Conservation (phyloP, 2,113 vertebrate species). For the Lampris megalopsis region DNA sequence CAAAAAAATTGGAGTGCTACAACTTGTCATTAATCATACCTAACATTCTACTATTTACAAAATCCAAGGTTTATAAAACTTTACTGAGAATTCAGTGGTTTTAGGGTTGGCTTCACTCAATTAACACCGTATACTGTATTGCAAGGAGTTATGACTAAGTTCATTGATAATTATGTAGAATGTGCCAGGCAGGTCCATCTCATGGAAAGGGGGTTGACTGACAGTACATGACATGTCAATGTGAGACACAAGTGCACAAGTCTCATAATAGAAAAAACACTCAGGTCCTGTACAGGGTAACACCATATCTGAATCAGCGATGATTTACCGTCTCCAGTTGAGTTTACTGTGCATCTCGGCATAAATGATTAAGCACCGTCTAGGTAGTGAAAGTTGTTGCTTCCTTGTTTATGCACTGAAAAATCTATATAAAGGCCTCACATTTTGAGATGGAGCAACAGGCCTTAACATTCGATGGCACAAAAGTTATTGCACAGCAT, state of each 20-base stretch:
- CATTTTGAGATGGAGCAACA: background rate
- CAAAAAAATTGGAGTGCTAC: conserved; percentile 51
- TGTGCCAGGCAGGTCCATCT: conserved; percentile 14
- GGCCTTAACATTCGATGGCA: background rate
- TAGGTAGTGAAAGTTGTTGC: background rate
- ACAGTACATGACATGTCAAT: background rate
- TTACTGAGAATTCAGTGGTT: conserved; percentile 65
- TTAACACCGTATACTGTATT: conserved; percentile 43
- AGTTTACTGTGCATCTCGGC: too few species aligned
- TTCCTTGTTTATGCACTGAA: background rate
- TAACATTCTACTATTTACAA: conserved; percentile 80
- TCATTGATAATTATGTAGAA: conserved; percentile 19
- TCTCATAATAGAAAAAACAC: background rate
- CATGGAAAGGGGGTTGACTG: conserved; percentile 23
- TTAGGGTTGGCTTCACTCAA: conserved; percentile 48
- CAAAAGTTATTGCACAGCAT: background rate
- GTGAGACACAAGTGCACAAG: background rate
- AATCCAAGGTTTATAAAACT: conserved; percentile 61
- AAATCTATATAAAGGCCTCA: background rate
- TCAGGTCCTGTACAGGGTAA: conserved; percentile 15
- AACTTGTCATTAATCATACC: conserved; percentile 56
- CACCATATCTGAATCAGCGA: background rate
- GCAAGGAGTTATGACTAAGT: conserved; percentile 30
- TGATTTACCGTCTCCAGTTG: too few species aligned
- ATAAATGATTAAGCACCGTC: too few species aligned